A percentile compares a stretch with the other conserved stretches of the same genome.
These are phyloP conservation scores for Sarcoramphus papa DNA, from an alignment of 2,797 vertebrate genomes.

Conservation along the genomic window DNA sequence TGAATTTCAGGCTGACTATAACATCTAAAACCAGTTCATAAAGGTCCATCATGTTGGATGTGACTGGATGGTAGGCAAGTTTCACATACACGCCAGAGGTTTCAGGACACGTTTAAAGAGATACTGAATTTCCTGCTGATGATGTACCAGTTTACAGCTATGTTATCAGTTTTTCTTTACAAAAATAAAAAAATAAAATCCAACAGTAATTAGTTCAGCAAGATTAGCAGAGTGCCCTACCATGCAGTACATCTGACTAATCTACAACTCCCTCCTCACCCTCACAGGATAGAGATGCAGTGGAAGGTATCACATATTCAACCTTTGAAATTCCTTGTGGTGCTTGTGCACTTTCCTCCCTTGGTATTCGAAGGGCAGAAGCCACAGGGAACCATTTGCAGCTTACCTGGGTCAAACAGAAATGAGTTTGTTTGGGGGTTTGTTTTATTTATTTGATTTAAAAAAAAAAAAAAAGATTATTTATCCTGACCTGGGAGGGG, in stretches of 20 bases:
- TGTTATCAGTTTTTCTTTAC: not conserved
- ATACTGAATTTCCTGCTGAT: not conserved
- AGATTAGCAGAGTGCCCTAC: not conserved
- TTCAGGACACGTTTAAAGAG: not conserved
- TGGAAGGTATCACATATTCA: not conserved
- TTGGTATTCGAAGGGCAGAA: not conserved
- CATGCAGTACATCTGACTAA: not conserved
- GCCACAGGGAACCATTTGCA: not conserved
- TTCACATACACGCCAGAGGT: not conserved
- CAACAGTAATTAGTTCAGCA: not conserved
- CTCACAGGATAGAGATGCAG: not conserved
- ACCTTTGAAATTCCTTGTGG: not conserved
- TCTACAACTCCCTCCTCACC: not conserved
- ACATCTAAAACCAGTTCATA: not conserved
- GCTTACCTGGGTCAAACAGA: not conserved
- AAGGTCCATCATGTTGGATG: not conserved
- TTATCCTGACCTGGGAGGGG: not conserved
- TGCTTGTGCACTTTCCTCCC: not conserved
- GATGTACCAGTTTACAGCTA: not conserved
- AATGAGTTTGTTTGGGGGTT: not conserved
- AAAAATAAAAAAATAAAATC: not conserved
- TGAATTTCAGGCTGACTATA: not conserved
- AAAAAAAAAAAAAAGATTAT: not conserved
- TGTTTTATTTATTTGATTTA: not conserved
- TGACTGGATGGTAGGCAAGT: not conserved